These are phyloP conservation scores for Saxidomus purpurata DNA, from an alignment of 1,140 invertebrate species.

Conservation along the genomic window DNA sequence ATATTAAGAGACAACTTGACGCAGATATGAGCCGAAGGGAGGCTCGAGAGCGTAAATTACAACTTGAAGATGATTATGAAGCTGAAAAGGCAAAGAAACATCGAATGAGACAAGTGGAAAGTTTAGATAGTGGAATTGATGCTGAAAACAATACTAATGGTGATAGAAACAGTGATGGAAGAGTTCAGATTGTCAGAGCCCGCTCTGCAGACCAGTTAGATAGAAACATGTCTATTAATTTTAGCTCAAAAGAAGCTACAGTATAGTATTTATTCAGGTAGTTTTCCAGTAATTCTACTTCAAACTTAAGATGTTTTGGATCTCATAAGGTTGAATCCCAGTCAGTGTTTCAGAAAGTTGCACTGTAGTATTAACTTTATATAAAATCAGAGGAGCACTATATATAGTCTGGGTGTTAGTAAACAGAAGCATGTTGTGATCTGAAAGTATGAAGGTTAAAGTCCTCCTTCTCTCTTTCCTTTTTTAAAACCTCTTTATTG, in stretches of 20 bases:
- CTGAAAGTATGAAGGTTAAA: no score
- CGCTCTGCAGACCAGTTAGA: conserved; percentile 57
- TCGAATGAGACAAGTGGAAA: conserved; percentile 60
- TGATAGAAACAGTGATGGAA: conserved; percentile 59
- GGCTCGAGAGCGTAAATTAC: conserved; percentile 45
- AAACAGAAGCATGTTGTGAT: no score
- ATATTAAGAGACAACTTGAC: conserved; percentile 56
- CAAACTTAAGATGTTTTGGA: no score
- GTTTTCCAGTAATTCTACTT: no score
- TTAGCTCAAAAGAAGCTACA: conserved; percentile 37
- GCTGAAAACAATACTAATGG: conserved; percentile 40
- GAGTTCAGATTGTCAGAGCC: conserved; percentile 53
- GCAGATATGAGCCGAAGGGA: conserved; percentile 61
- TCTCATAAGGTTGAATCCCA: no score
- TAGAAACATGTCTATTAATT: conserved; percentile 44
- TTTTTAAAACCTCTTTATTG: no score
- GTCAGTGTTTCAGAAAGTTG: no score
- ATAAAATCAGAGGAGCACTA: no score
- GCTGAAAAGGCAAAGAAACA: conserved; percentile 47
- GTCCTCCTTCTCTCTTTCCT: no score
- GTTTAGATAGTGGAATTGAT: conserved; percentile 60
- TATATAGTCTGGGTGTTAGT: no score
- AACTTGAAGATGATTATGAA: conserved; percentile 52
- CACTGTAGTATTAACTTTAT: no score
- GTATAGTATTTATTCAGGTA: conserved; percentile 10